Evolutionary conservation across 1,140 invertebrate species (phyloP), one percentile per base, ranked within the genome.

Genomic region (Leptopilina boulardi): DNA sequence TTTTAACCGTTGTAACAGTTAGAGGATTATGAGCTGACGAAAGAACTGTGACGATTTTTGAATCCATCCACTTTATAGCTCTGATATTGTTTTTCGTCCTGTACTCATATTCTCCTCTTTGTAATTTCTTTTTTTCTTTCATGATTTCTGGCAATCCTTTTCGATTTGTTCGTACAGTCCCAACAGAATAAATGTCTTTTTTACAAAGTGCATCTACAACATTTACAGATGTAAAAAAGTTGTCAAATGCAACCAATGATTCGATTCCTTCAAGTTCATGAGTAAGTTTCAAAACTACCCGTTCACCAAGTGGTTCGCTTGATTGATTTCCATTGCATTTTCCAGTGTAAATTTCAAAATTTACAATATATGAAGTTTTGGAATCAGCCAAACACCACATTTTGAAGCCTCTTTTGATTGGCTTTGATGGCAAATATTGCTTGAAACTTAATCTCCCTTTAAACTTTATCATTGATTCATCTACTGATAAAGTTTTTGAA

Each of bases 261-360:
- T 18, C 1, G 41, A 0, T 11, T 18, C 73, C 73, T 3, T 34
- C 30, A 41, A 38, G n/a, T 34, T 54, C 38, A 4, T 26, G 8
- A n/a, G 56, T 18, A 19, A 74, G 38, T 9, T 74, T 66, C 38
- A 66, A 15, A 74, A 74, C 38, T 18, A 74, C 73, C 10, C 56
- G 54, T 74, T 74, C 73, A 21, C 73, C 38, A 23, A 66, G 73
- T 30, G 73, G 6, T 42, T 66, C 66, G 3, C 21, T 42, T 13
- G 73, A 66, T 10, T n/a, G 30, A 15, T 4, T 42, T 11, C 9
- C 13, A 23, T 34, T 78, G 70, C 73, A 77, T 76, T 90, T 90
- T 5, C 90, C 89, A n/a, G 84, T 87, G 82, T 91, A 91, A 56
- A 91, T 86, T 76, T 89, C 77, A 84, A 89, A 91, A 73, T 88